A percentile compares a stretch with the other conserved stretches of the same genome.
These are phyloP conservation scores for Halocynthia roretzi DNA, from an alignment of 23 tunicate species.

Conservation along the genomic window DNA sequence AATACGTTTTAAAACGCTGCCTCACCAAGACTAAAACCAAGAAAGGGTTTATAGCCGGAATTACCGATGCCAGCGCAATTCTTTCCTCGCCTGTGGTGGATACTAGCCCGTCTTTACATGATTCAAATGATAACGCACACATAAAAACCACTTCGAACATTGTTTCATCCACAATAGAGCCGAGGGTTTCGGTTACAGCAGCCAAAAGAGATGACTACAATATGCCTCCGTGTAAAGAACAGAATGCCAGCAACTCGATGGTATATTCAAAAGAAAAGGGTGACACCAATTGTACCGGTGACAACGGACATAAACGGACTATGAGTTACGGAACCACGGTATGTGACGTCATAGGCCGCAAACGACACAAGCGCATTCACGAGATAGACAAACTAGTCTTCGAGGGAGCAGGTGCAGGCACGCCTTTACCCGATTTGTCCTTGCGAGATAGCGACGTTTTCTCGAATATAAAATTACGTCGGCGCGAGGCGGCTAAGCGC, in stretches of 20 bases:
- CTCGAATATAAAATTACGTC: conserved; percentile 20
- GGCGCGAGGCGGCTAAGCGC: conserved; percentile 24
- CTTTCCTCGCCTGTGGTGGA: not conserved
- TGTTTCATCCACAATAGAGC: conserved; percentile 2
- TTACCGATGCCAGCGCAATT: not conserved
- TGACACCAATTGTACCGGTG: not conserved
- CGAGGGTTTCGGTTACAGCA: conserved; percentile 21
- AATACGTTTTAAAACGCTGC: conserved; percentile 22
- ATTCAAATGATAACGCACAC: not conserved
- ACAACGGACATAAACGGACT: not conserved
- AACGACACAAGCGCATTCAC: conserved; percentile 23
- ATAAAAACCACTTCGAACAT: not conserved
- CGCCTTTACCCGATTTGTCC: conserved; percentile 23
- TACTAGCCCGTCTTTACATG: too few relatives aligned
- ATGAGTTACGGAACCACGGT: not conserved
- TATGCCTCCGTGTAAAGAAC: not conserved
- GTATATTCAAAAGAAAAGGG: not conserved
- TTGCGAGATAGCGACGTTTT: conserved; percentile 24
- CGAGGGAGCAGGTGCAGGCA: conserved; percentile 20
- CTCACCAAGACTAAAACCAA: not conserved
- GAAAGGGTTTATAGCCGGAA: not conserved
- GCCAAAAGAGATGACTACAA: not conserved
- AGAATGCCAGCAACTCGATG: not conserved
- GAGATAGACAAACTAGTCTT: conserved; percentile 18
- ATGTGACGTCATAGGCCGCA: not conserved